Base-by-base conservation (phyloP, 1,140 invertebrate genomes). In the Lamellibrachia luymesi region DNA sequence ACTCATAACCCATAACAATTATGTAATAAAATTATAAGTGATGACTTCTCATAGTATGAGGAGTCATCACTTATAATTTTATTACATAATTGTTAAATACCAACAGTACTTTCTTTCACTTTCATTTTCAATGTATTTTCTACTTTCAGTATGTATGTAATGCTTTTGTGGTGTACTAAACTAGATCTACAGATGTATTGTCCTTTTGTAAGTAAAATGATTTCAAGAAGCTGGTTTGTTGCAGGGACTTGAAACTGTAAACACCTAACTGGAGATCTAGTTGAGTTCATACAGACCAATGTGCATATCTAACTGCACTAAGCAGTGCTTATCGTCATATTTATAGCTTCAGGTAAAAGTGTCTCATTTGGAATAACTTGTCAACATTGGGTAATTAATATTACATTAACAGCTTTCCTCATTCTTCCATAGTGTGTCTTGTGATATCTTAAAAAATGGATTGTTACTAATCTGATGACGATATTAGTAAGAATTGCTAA, bases 211-310 rank as follows among this genome's bases (percentile, higher is more conserved):
- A 17, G 52, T 56, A 56, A 56, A 56, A 6, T 56, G 52, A 56
- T 8, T 8, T 17, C 17, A 80, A 17, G 64, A 80, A 80, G 25
- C 64, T 10, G 6, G 7, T 80, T 80, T 80, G 13, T 51, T 13
- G 51, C 49, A 22, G 27, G 8, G 7, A 10, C 22, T 50, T 22
- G 10, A 22, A 8, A 91, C 51, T 50, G 49, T 50, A 93, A 90
- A 94, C 92, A 56, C 89, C 93, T n/a, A 92, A 49, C 52, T 49
- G 91, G 17, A 91, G 92, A 8, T 51, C 50, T 90, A 52, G 91
- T 49, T 27, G 2, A 92, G 93, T 93, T 56, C 50, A 92, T 8
- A 51, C 90, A 90, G 80, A 91, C 90, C 51, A 93, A 94, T 56
- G 50, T 27, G 25, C 92, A 93, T 17, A 92, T 56, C 25, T 93